Evolutionary conservation across 2,888 invertebrate genomes (phyloP), one percentile per base, ranked within the genome.

Genomic region (Lasius platythorax): DNA sequence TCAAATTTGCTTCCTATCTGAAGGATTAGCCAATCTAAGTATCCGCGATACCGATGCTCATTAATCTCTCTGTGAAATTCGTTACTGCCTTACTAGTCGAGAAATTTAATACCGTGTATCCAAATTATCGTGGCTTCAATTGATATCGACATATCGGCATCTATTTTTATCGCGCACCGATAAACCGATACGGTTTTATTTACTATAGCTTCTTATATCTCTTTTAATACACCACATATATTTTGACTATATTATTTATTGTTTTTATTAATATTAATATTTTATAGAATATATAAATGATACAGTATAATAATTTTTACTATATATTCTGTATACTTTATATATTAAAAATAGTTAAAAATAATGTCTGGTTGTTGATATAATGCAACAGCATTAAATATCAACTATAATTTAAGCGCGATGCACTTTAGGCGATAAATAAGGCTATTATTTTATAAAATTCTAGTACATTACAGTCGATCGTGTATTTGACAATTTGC

Each of bases 371-470:
- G 18, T 33, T 64, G 28, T 53, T 53, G 37, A 8, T n/a, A 5
- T 30, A 56, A 78, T 18, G 11, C 12, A 40, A 56, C 12, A n/a
- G 56, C 5, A 68, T 78, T 40, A 43, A 78, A 68, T n/a, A n/a
- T 11, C 0, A 30, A 43, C 18, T 68, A 15, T 30, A 68, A 78
- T 70, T n/a, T 23, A 56, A 56, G 53, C 37, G 37, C 8, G 30
- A 56, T 58, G 40, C n/a, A 1, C 28, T 78, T 68, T 56, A 40
- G 8, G 9, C 30, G 68, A 40, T 12, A 70, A 58, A 43, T 56
- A 58, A 15, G n/a, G 40, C 56, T 56, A 43, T 56, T 58, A 68
- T 78, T 78, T 78, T 30, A 30, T 56, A 58, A 56, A 78, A 70
- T 68, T 43, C 15, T 63, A 56, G 30, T 12, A 11, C 23, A 64